phyloP scores from a whole-genome alignment of 1,140 invertebrate species.

The Hylyphantes graminicola region DNA sequence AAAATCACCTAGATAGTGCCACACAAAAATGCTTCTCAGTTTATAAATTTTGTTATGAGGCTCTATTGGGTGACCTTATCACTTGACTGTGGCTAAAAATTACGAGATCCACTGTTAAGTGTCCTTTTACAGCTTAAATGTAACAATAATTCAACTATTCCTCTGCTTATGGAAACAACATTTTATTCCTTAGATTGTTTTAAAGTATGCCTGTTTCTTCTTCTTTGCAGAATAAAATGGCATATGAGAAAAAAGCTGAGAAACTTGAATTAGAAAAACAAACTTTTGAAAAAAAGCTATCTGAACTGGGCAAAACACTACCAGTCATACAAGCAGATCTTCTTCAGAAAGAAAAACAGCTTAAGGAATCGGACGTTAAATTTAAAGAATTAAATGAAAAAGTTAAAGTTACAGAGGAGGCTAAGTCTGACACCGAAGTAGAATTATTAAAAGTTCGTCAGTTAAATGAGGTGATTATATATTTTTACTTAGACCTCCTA shows the following conservation, averaged over 20 bases:
- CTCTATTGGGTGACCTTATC: too few relatives aligned
- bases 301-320: background rate
- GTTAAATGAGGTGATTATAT: slow-evolving; percentile 13
- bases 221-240: slow-evolving; percentile 16
- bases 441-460: slow-evolving; percentile 3
- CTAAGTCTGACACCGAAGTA: background rate
- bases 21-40: too few relatives aligned
- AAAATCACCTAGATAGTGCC: too few relatives aligned
- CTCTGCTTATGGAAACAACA: too few relatives aligned
- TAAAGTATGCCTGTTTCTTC: too few relatives aligned
- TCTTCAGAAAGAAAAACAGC: slow-evolving; percentile 13
- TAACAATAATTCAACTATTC: too few relatives aligned
- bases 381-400: slow-evolving; percentile 3
- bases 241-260: slow-evolving; percentile 11
- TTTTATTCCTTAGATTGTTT: too few relatives aligned
- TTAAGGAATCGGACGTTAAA: background rate
- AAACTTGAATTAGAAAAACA: slow-evolving; percentile 25
- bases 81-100: too few relatives aligned
- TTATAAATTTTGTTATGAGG: too few relatives aligned
- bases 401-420: background rate
- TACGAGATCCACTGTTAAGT: too few relatives aligned
- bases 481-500: too few relatives aligned
- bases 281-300: slow-evolving; percentile 30
- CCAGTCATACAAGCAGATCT: slow-evolving; percentile 14
- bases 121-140: too few relatives aligned